Evolutionary conservation across 1,140 invertebrate species (phyloP), one percentile per base, ranked within the genome.

Genomic region (Apis florea): DNA sequence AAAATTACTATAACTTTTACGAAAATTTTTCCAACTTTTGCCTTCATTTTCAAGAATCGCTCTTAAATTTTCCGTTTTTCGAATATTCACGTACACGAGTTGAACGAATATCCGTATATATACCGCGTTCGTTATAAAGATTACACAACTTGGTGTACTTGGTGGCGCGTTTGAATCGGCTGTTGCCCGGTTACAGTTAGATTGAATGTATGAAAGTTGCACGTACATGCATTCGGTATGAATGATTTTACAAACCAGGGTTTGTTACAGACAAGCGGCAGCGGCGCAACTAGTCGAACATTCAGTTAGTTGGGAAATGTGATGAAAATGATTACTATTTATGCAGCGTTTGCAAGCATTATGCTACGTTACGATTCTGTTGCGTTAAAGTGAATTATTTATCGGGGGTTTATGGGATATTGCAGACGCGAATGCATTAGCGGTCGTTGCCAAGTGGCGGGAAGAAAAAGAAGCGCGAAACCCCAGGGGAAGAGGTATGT

Each of bases 311-410:
- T 58, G 13, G 66, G 19, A 68, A 80, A 64, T 12, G 24, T 26
- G 71, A 75, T 75, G 79, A 75, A 75, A 80, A 64, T 75, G 63
- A 75, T 81, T 81, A 75, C 54, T 81, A 81, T 81, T 81, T 81
- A 67, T 75, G 47, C 63, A 10, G 53, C 17, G 40, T 17, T 54
- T 17, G 24, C 40, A 21, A 31, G 63, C 59, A 47, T 47, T n/a
- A 49, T 17, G 54, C 58, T 68, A 64, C 19, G 72, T 66, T 75
- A 67, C 73, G 75, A 81, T 81, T 75, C 72, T 19, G 71, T 67
- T 40, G 63, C 53, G 73, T 81, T 67, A 53, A 40, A 49, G 40
- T 59, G 79, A 81, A 81, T 81, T 81, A 75, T 81, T 67, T 68
- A 68, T 67, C 63, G 63, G 17, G 63, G 31, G n/a, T n/a, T n/a